These are phyloP conservation scores for Rhinoraja longicauda DNA, from an alignment of 2,797 vertebrate genomes.

Conservation along the genomic window DNA sequence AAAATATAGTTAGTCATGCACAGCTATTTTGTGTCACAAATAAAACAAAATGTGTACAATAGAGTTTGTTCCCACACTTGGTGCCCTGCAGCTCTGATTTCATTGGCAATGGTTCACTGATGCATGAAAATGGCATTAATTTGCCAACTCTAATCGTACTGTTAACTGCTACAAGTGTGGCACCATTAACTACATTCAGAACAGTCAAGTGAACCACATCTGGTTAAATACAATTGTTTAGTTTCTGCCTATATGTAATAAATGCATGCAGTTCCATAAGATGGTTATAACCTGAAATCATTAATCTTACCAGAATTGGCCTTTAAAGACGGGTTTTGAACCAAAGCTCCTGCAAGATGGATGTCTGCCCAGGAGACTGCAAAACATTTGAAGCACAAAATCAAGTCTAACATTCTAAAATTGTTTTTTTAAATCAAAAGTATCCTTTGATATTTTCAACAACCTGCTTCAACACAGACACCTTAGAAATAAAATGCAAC, in stretches of 20 bases:
- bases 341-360: not conserved
- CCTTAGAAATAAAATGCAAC: not conserved
- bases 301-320: not conserved
- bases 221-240: not conserved
- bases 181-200: not conserved
- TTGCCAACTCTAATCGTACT: not conserved
- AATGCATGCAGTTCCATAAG: not conserved
- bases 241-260: not conserved
- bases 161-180: not conserved
- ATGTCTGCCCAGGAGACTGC: not conserved
- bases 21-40: conserved; percentile 28
- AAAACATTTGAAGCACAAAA: not conserved
- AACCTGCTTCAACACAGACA: not conserved
- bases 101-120: conserved; percentile 15
- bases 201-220: not conserved
- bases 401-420: not conserved
- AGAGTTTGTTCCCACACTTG: conserved; percentile 24
- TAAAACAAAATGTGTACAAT: not conserved
- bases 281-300: not conserved
- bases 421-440: not conserved
- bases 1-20: conserved; percentile 20
- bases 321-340: not conserved
- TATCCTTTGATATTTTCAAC: not conserved
- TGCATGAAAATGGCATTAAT: not conserved
- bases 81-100: not conserved